Base-by-base conservation (phyloP, 2,113 vertebrate genomes). In the Corydoras maculifer region DNA sequence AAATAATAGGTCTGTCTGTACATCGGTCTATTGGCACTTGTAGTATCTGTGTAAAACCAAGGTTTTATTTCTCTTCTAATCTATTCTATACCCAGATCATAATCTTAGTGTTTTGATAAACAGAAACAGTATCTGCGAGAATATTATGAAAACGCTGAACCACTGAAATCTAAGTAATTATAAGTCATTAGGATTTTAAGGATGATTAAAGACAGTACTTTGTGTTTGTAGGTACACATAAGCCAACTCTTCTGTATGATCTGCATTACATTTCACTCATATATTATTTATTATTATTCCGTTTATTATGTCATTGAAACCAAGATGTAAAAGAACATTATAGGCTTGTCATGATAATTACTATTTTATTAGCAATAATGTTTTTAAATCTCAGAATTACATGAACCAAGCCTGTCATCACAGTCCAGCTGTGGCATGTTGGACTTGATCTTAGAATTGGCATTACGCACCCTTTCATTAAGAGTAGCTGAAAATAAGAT, bases 381-480 rank as follows among this genome's bases (percentile, higher is more conserved):
- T 12, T 62, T 62, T n/a, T 53, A 25, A 70, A 14, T 78, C 67
- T 79, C 70, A 70, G 70, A 77, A 74, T 72, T 71, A 60, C 78
- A 77, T n/a, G 60, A 81, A 67, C 66, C 65, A 12, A 53, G 49
- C 29, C 61, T 81, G 64, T 78, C 25, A 73, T 3, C 75, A 73
- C 63, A 65, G 62, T 78, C 72, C 72, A 35, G 54, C 2, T 15
- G 67, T 73, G 68, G 77, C 73, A 73, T 72, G 78, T 65, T 32
- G 67, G 72, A 83, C 80, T 70, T 81, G 73, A 81, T 73, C 11
- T 61, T 50, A 43, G 18, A 69, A 75, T 80, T 82, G 82, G 70
- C 81, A 66, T 68, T 49, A n/a, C 13, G 11, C 77, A 82, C 79
- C 75, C 75, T 77, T 31, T 88, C 81, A 81, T 86, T 86, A 83